Base-by-base conservation (phyloP, 2,797 vertebrate species). In the Hoplostethus mediterraneus region DNA sequence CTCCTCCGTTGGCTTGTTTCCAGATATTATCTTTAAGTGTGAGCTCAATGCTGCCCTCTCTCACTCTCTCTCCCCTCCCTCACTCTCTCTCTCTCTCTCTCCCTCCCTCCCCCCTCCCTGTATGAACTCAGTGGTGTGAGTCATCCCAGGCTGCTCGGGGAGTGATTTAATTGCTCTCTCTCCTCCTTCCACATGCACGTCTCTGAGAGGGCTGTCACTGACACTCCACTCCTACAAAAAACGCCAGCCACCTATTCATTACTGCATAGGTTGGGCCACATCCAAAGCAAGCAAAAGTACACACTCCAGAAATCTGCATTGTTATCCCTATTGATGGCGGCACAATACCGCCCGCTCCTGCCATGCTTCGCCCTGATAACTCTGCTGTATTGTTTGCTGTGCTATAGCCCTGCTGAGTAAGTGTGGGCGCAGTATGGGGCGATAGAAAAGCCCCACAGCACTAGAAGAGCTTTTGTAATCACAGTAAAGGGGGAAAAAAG, bases 91-190 rank as follows among this genome's bases (percentile, higher is more conserved):
- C 9, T 42, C 9, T 58, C 48, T 40, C 48, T 49, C 9, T 49
- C 49, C 63, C 54, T 38, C 51, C 33, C 40, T 54, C 68, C 81
- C 68, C 75, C 76, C 66, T 80, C 73, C 62, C 71, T 61, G 60
- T 82, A 85, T 82, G 63, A 87, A 90, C 82, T 85, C 78, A 78
- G 80, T 68, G 81, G 71, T 74, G 84, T 90, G 90, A 92, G 85
- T 92, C 91, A 91, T 88, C 77, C 79, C 71, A 58, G 81, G 75
- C 84, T 90, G 84, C 81, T 85, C n/a, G 2, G 83, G 84, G 82
- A 90, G 82, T 75, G 86, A 87, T 93, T 87, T 92, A 91, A 93
- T 92, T 93, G 87, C 83, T 83, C 84, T 89, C 85, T 75, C 67
- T 87, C 78, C 75, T 79, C 66, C 62, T 75, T 73, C 56, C 73